These are phyloP conservation scores for Amphiprion ocellaris DNA, from an alignment of 2,113 vertebrate genomes.

Conservation along the genomic window DNA sequence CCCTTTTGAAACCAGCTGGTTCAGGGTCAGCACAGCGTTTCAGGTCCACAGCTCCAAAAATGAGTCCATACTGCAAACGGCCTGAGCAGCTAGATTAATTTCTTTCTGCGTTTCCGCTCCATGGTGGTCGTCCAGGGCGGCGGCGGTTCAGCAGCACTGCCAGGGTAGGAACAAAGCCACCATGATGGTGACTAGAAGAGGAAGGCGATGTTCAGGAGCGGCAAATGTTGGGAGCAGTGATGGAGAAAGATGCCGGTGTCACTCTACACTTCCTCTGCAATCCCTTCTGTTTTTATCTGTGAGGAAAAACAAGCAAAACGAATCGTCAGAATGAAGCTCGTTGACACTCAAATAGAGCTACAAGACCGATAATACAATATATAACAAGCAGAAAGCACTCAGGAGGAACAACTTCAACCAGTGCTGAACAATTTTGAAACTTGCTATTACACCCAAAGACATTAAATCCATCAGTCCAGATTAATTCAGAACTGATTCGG, in stretches of 20 bases:
- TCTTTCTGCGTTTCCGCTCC: slow-evolving; percentile 99
- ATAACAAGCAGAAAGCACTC: not conserved
- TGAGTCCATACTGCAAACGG: slow-evolving; percentile 80
- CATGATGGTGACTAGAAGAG: slow-evolving; percentile 67
- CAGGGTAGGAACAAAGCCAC: slow-evolving; percentile 52
- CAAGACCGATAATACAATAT: not conserved
- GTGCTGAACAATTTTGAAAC: not conserved
- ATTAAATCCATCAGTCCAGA: slow-evolving; percentile 4
- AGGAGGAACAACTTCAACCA: not conserved
- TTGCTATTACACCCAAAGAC: not conserved
- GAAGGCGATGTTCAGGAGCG: slow-evolving; percentile 5
- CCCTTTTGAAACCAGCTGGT: slow-evolving; percentile 57
- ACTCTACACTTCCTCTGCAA: not conserved
- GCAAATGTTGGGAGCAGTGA: not conserved
- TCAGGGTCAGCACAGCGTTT: slow-evolving; percentile 54
- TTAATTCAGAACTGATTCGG: slow-evolving; percentile 4
- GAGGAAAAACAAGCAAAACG: not conserved
- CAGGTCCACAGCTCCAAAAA: slow-evolving; percentile 80
- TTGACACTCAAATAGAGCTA: not conserved
- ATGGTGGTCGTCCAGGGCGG: slow-evolving; percentile 84
- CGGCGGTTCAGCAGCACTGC: slow-evolving; percentile 78
- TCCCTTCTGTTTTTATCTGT: slow-evolving; percentile 9
- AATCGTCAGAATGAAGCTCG: not conserved
- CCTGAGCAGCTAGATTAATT: slow-evolving; percentile 86
- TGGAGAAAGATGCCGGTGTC: not conserved